These are phyloP conservation scores for Drosophila macrothrix DNA, from an alignment of 2,888 invertebrate genomes.

Conservation along the genomic window DNA sequence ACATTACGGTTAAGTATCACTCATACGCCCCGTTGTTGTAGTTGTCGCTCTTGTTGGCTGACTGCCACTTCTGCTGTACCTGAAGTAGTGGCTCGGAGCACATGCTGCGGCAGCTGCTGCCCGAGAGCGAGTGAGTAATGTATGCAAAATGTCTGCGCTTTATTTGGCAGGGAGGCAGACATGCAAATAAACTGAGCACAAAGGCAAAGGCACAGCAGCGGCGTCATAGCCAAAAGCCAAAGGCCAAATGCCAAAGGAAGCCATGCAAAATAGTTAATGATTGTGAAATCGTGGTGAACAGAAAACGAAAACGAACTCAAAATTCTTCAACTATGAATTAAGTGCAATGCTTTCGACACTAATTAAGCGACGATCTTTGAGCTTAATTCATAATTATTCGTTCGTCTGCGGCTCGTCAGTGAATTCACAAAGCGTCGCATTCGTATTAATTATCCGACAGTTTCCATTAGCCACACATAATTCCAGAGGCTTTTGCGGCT, in stretches of 20 bases:
- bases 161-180: conserved; percentile 57
- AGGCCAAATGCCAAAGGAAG: conserved; percentile 14
- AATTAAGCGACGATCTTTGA: conserved; percentile 60
- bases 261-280: conserved; percentile 26
- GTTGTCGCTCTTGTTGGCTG: conserved; percentile 35
- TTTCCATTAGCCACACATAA: conserved; percentile 28
- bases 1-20: conserved; percentile 69
- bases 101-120: conserved; percentile 31
- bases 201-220: conserved; percentile 1
- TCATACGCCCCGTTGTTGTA: conserved; percentile 67
- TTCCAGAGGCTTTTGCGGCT: conserved; percentile 30
- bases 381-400: conserved; percentile 31
- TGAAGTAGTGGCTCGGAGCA: conserved; percentile 54
- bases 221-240: conserved; percentile 6
- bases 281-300: conserved; percentile 16
- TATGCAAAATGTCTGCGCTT: conserved; percentile 57
- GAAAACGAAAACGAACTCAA: not conserved
- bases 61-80: conserved; percentile 50
- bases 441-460: conserved; percentile 47
- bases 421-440: conserved; percentile 9
- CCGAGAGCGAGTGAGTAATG: conserved; percentile 13
- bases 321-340: conserved; percentile 15
- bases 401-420: conserved; percentile 21
- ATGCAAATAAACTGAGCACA: conserved; percentile 64
- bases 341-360: conserved; percentile 45